phyloP scores from a whole-genome alignment of 2,797 vertebrate species.

The Eleutherodactylus coqui region DNA sequence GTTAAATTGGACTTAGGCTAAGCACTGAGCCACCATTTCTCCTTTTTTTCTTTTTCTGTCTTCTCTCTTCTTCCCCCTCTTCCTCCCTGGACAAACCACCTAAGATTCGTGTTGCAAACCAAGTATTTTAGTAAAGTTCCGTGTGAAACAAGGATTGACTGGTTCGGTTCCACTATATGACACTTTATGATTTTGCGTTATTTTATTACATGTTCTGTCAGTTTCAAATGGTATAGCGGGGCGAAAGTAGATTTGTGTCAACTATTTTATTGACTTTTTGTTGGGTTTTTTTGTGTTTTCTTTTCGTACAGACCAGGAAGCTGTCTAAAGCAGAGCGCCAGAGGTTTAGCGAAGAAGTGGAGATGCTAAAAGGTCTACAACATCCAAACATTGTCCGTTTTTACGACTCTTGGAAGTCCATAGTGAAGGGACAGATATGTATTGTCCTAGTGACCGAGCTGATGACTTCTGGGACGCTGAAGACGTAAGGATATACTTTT shows the following conservation, averaged over 20 bases:
- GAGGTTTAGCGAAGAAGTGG: constrained; percentile 96
- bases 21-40: too few relatives aligned
- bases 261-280: not conserved
- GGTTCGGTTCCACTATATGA: too few relatives aligned
- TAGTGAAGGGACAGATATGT: constrained; percentile 92
- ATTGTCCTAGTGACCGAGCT: constrained; percentile 96
- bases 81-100: too few relatives aligned
- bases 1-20: too few relatives aligned
- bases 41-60: too few relatives aligned
- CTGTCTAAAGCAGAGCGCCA: constrained; percentile 92
- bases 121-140: too few relatives aligned
- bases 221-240: not conserved
- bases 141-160: too few relatives aligned
- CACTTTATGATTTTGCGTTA: not conserved
- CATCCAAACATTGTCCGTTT: constrained; percentile 98
- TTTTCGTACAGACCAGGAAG: constrained; percentile 86
- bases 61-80: too few relatives aligned
- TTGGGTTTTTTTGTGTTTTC: constrained; percentile 10
- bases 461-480: constrained; percentile 97
- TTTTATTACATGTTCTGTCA: not conserved
- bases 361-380: constrained; percentile 98
- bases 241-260: not conserved
- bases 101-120: too few relatives aligned
- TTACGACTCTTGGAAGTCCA: constrained; percentile 97
- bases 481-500: constrained; percentile 85